phyloP scores from a whole-genome alignment of 2,888 invertebrate genomes.

The Plusia festucae region DNA sequence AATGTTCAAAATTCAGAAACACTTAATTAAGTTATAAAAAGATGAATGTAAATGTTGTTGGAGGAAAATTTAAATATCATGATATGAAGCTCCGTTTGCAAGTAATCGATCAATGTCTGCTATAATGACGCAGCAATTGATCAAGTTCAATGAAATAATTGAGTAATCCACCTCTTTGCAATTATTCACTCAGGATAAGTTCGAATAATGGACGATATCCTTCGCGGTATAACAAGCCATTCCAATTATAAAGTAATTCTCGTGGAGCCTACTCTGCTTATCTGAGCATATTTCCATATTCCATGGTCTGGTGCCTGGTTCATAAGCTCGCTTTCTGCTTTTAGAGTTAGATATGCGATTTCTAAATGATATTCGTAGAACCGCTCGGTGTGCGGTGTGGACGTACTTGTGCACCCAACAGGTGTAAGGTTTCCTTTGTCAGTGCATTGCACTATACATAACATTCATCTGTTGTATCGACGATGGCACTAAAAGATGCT shows the following conservation, averaged over 20 bases:
- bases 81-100: slow-evolving; percentile 9
- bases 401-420: slow-evolving; percentile 41
- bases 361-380: slow-evolving; percentile 57
- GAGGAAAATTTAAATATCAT: slow-evolving; percentile 12
- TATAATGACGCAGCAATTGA: slow-evolving; percentile 31
- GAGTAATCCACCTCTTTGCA: slow-evolving; percentile 46
- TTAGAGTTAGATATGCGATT: slow-evolving; percentile 52
- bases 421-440: slow-evolving; percentile 52
- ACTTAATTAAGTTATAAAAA: slow-evolving; percentile 19
- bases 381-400: slow-evolving; percentile 34
- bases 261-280: slow-evolving; percentile 27
- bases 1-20: slow-evolving; percentile 14
- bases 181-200: slow-evolving; percentile 60
- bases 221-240: slow-evolving; percentile 40
- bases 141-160: slow-evolving; percentile 54
- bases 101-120: slow-evolving; percentile 39
- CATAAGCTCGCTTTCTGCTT: slow-evolving; percentile 56
- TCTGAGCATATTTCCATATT: slow-evolving; percentile 45
- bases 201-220: slow-evolving; percentile 63
- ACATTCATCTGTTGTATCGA: slow-evolving; percentile 38
- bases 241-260: slow-evolving; percentile 44
- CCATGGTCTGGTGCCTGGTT: slow-evolving; percentile 44
- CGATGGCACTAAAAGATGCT: slow-evolving; percentile 16
- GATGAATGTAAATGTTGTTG: slow-evolving; percentile 8
- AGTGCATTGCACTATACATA: slow-evolving; percentile 44